Base-by-base conservation (phyloP, 2,888 invertebrate genomes). In the Cerastoderma edule region DNA sequence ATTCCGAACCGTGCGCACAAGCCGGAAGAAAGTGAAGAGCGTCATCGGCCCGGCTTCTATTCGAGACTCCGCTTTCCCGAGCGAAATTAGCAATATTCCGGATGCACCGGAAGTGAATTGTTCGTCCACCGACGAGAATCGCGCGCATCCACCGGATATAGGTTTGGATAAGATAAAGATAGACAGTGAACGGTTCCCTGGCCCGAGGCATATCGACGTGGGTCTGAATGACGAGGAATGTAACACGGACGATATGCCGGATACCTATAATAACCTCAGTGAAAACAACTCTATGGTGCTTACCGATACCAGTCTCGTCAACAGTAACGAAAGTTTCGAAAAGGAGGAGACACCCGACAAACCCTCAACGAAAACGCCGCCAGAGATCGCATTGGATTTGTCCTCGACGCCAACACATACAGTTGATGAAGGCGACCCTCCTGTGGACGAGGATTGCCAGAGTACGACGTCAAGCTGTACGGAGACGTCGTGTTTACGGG, bases 1-100 rank as follows among this genome's bases (percentile, higher is more conserved):
- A 6, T 80, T 87, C 22, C 70, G 73, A 48, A 74, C 80, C 22
- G 87, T 87, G 2, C 70, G 84, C 8, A 78, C 71, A 10, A 89
- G 89, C 68, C 80, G 81, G 67, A 70, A 74, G 19, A 74, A 75
- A 53, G 78, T 85, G 5, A 69, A 66, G 46, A 56, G 53, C 0
- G 46, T 39, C 1, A 33, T 75, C 39, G 8, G 60, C 19, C 60
- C 60, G n/a, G 35, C 60, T 8, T 60, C 60, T 4, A 30, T 32
- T 30, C 30, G 1, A 32, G 32, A 30, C 28, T 56, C 2, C n/a
- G 24, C 19, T 39, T 24, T 50, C 24, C 50, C 50, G 24, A 50
- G 22, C 24, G 50, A 50, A 50, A n/a, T 19, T n/a, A n/a, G n/a
- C 16, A 32, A 57, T n/a, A 32, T 57, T 19, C 57, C 32, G 33